Evolutionary conservation across 1,140 invertebrate species (phyloP), one percentile per base, ranked within the genome.

Genomic region (Caenorhabditis tropicalis): DNA sequence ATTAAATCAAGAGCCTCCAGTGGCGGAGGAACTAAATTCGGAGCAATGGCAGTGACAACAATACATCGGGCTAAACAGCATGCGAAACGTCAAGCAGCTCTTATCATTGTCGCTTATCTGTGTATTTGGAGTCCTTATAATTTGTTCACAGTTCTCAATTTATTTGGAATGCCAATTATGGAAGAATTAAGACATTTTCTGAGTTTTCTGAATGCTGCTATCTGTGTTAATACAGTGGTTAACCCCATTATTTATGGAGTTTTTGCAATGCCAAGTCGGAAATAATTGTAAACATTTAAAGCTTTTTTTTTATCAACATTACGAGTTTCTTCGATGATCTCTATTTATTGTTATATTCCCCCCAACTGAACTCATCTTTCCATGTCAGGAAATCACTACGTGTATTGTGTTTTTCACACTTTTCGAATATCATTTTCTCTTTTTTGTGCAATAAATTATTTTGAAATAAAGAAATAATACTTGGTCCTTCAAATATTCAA

Each of bases 41-140:
- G 88, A 12, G 58, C 86, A 31, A 79, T 90, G 51, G 89, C 88
- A 21, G 56, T 88, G 21, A 86, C 88, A 79, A 89, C 88, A 19
- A 90, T 89, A 49, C 60, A 86, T 27, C 80, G 81, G 31, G 88
- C 88, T 1, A 85, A 65, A n/a, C 48, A 90, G 84, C 83, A 84
- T n/a, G 82, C 88, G 15, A 90, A 87, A 81, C 88, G 88, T 16
- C 88, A 89, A 88, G 89, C 87, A 19, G 87, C 89, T 12, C 53
- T 90, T 6, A 90, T 91, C 51, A 58, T 90, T 2, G 53, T 88
- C 10, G 89, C 89, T 15, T 90, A 90, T 85, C 56, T 90, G 70
- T 89, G 86, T 15, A 88, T 90, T 53, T 90, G 89, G 89, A 87
- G 87, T 29, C 89, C 89, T 9, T 90, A 90, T 65, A 89, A 90